A percentile compares a stretch with the other conserved stretches of the same genome.
Evolutionary conservation across 2,797 vertebrate species (phyloP).

Genomic region (Silurus aristotelis): DNA sequence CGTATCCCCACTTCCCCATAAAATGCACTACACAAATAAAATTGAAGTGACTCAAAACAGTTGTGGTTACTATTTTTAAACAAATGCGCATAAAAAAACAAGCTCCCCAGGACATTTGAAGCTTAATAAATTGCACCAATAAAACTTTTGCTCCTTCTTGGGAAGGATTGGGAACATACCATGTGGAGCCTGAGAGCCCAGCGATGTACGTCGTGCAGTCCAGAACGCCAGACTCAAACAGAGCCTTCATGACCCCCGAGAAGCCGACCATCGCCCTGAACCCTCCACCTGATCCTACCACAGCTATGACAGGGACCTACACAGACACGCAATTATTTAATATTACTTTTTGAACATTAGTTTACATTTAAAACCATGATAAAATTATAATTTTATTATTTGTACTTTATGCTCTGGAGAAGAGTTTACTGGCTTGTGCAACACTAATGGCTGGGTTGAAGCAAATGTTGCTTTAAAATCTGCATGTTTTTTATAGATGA

Average conservation of each 20-base stretch:
- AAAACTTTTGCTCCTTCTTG: not conserved
- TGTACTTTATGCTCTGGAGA: not conserved
- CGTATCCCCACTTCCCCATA: no score
- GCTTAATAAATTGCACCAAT: not conserved
- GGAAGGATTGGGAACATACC: slow-evolving; percentile 71
- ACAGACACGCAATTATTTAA: not conserved
- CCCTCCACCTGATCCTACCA: slow-evolving; percentile 93
- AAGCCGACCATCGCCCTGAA: slow-evolving; percentile 97
- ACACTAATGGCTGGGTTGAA: no score
- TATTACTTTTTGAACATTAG: not conserved
- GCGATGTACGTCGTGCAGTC: slow-evolving; percentile 93
- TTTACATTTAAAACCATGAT: no score
- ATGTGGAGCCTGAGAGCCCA: slow-evolving; percentile 95
- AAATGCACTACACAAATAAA: no score
- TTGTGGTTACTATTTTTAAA: no score
- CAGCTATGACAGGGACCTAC: slow-evolving; percentile 93
- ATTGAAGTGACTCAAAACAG: not conserved
- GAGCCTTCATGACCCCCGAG: slow-evolving; percentile 95
- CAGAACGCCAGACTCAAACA: slow-evolving; percentile 91
- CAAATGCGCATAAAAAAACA: not conserved
- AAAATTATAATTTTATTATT: no score
- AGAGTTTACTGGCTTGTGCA: no score
- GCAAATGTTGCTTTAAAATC: no score
- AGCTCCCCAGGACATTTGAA: not conserved
- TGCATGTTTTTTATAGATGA: no score